Conservation (phyloP, 2,888 invertebrate species). For the Thyatira batis region DNA sequence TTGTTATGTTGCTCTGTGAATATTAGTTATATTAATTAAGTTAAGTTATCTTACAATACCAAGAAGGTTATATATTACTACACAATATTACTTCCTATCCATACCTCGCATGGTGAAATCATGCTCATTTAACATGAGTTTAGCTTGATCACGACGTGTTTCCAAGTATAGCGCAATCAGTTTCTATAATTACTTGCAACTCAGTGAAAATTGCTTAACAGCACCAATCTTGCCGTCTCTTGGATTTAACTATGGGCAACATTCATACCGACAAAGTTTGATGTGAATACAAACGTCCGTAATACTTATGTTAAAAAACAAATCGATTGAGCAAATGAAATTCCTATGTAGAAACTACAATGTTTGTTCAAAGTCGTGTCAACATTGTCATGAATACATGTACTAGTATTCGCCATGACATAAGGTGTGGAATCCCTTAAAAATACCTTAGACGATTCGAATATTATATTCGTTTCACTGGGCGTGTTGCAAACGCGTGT, state of each 20-base stretch:
- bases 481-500: constrained; percentile 61
- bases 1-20: no score
- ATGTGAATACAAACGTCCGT: constrained; percentile 4
- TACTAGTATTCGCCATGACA: constrained; percentile 19
- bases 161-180: constrained; percentile 28
- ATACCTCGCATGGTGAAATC: constrained; percentile 2
- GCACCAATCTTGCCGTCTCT: constrained; percentile 5
- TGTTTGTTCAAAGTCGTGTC: constrained; percentile 8
- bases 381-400: not conserved
- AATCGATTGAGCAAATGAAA: constrained; percentile 35
- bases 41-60: no score
- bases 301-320: constrained; percentile 22
- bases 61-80: no score
- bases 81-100: not conserved
- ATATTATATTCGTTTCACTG: constrained; percentile 42
- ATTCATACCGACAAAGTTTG: not conserved
- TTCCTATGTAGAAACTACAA: constrained; percentile 28
- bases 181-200: constrained; percentile 24
- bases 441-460: constrained; percentile 33
- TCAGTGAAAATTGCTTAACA: constrained; percentile 25
- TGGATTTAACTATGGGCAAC: not conserved
- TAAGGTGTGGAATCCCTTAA: constrained; percentile 35
- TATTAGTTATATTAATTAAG: no score
- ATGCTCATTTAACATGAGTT: constrained; percentile 1
- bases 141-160: constrained; percentile 18